phyloP scores from a whole-genome alignment of 2,888 invertebrate genomes.

The Pterostichus niger region DNA sequence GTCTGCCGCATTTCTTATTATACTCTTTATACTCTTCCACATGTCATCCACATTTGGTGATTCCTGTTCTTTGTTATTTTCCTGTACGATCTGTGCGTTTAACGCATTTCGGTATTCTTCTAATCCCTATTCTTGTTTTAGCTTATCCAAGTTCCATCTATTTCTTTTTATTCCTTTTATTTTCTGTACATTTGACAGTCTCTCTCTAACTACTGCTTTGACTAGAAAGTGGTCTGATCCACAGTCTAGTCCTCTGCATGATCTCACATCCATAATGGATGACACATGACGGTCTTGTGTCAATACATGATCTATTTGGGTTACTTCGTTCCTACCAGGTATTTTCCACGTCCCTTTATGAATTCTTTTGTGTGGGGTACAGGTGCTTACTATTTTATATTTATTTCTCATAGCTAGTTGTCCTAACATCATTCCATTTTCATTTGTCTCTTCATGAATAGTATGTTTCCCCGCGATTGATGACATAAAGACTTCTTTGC shows the following conservation, averaged over 20 bases:
- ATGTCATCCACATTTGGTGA: too few species aligned
- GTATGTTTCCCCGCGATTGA: background rate
- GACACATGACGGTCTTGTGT: background rate
- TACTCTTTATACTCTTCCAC: background rate
- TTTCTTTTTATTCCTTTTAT: background rate
- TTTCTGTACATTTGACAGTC: background rate
- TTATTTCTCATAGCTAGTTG: background rate
- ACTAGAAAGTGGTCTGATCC: background rate
- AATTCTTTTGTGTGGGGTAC: background rate
- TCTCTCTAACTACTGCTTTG: background rate
- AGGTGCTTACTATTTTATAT: background rate
- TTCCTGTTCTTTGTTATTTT: too few species aligned
- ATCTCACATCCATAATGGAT: background rate
- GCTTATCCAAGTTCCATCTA: background rate
- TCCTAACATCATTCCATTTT: background rate
- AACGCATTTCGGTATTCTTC: too few species aligned
- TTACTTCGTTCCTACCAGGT: background rate
- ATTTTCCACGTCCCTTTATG: conserved; percentile 10
- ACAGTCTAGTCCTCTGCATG: background rate
- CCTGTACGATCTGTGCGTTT: too few species aligned
- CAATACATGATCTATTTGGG: background rate
- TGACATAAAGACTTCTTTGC: background rate
- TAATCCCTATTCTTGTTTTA: too few species aligned
- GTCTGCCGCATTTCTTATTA: background rate
- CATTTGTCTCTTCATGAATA: background rate